Percentiles rank a stretch among this genome's conserved stretches.
Evolutionary conservation across 2,888 invertebrate species (phyloP).

Genomic region (Megaustenia siamemsis): DNA sequence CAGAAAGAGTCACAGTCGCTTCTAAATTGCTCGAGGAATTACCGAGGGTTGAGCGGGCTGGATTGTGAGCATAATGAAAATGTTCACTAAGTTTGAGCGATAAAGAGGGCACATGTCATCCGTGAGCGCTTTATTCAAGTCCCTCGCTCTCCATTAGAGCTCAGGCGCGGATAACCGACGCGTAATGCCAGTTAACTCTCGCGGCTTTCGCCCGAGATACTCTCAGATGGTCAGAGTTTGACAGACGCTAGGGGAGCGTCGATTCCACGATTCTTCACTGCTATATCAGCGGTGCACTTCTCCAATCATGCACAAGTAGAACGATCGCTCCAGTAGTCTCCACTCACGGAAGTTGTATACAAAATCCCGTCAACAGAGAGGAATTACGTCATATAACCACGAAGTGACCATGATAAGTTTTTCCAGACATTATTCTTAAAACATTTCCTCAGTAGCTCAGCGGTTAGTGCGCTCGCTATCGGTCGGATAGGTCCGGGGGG

Average conservation of each 20-base stretch:
- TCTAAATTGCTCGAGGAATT: slow-evolving; percentile 11
- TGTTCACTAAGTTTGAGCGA: slow-evolving; percentile 45
- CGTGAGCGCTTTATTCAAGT: slow-evolving; percentile 23
- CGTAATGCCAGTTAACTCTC: slow-evolving; percentile 44
- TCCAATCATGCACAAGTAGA: too few relatives aligned
- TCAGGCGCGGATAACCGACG: slow-evolving; percentile 21
- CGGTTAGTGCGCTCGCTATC: too few relatives aligned
- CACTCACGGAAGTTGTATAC: too few relatives aligned
- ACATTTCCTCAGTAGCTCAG: too few relatives aligned
- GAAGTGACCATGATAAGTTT: too few relatives aligned
- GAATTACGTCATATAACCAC: too few relatives aligned
- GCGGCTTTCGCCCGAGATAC: slow-evolving; percentile 24
- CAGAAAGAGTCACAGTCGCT: not conserved
- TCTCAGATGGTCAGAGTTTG: slow-evolving; percentile 7
- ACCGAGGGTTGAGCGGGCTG: slow-evolving; percentile 21
- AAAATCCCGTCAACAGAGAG: too few relatives aligned
- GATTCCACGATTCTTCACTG: not conserved
- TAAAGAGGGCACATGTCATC: slow-evolving; percentile 41
- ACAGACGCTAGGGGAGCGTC: not conserved
- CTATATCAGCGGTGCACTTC: not conserved
- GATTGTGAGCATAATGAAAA: slow-evolving; percentile 34
- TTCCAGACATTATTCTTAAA: too few relatives aligned
- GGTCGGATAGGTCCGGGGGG: too few relatives aligned
- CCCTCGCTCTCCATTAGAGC: slow-evolving; percentile 39
- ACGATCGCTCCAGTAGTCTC: too few relatives aligned